Base-by-base conservation (phyloP, 2,888 invertebrate genomes). In the Mesorhabditis sp. region DNA sequence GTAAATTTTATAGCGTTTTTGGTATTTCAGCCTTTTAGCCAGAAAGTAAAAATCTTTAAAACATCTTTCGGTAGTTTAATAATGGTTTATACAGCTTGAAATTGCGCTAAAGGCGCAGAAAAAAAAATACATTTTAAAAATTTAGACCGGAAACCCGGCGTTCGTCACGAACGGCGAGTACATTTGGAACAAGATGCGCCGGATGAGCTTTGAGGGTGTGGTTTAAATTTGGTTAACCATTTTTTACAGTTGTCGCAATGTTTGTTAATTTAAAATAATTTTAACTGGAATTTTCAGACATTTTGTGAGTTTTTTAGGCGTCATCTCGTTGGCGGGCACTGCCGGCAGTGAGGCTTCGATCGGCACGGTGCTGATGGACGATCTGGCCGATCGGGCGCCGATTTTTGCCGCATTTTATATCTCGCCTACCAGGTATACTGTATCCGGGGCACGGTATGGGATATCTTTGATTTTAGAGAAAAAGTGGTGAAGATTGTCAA, bases 341-440 rank as follows among this genome's bases (percentile, higher is more conserved):
- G 68, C 76, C 42, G 58, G 10, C 7, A 50, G n/a, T 13, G 58
- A 50, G n/a, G 7, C 58, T n/a, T 72, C 78, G 13, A 72, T 80
- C 50, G 83, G 82, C 6, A 78, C 76, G 4, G 83, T 84, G 13
- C 67, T 80, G 43, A 84, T 84, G 84, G 84, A 84, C 72, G 84
- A 84, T 68, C 71, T 84, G 62, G 83, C 80, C 28, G 84, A 84
- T 69, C 69, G 84, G 15, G 83, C 84, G 1, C 84, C 83, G 4
- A 76, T 81, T 43, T 84, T 83, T 66, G 82, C 81, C 0, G 84
- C 84, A 13, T 84, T 84, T 72, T 84, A 74, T 70, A 81, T 84
- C 3, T 75, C 81, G 0, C 83, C 84, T 5, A 82, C 78, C 61
- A 74, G n/a, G 41, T 69, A 28, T 50, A 13, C 42, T 63, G 43